Base-by-base conservation (phyloP, 1,140 invertebrate species). In the Limonius californicus region DNA sequence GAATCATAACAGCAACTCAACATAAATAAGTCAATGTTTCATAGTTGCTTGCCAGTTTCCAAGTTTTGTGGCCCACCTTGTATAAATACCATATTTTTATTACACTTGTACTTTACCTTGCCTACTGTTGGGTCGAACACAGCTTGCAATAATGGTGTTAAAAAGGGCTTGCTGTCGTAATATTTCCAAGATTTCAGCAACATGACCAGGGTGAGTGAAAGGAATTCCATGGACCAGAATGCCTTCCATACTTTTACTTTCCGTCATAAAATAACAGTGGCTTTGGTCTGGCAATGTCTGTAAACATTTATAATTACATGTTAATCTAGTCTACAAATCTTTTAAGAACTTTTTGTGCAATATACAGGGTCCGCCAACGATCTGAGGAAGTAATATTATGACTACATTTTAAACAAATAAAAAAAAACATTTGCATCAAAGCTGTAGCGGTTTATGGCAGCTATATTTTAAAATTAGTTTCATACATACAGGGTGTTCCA, bases 191-290 rank as follows among this genome's bases (percentile, higher is more conserved):
- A 98, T 91, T 69, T 89, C 86, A 12, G 94, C 88, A n/a, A 98
- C 92, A 73, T 96, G 91, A 6, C 89, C 89, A 1, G 95, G 95
- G 80, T 97, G 94, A 1, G 92, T 95, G 75, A 97, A 97, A 0
- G 94, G 92, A 61, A 98, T 88, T 57, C 86, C 88, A 15, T 83
- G 83, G 14, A 97, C 87, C 68, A 94, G 75, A 23, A 91, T 86
- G 1, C 91, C 94, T 53, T 89, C 85, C 77, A 97, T 82, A 11
- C 84, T 85, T 65, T 85, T 85, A 61, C 85, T 86, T 72, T 94
- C 90, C 2, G 91, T 95, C 79, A 98, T 84, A 75, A 94, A 94
- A 74, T 97, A 98, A 73, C 92, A 94, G 74, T 98, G 95, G 30
- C 88, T 87, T 72, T 97, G 94, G 73, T 96, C 94, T 0, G 93